phyloP scores from a whole-genome alignment of 2,797 vertebrate species.

The Ctenochaetus hawaiiensis region DNA sequence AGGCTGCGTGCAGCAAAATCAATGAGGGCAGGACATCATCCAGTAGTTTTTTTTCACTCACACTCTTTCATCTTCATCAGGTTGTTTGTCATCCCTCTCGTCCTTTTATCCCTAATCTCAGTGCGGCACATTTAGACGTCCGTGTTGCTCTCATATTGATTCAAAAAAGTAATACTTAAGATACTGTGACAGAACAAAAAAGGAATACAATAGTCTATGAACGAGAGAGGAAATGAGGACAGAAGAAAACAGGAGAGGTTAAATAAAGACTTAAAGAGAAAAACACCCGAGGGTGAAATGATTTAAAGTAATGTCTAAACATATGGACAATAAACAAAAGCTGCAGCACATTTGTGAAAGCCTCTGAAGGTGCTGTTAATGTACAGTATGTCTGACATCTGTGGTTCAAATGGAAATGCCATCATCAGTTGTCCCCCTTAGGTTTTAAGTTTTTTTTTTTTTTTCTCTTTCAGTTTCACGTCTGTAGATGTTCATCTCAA shows the following conservation, averaged over 20 bases:
- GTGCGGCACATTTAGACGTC: background rate
- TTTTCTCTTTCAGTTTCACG: no score
- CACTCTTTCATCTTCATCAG: conserved; percentile 25
- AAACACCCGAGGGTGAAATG: background rate
- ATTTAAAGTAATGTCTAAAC: conserved; percentile 7
- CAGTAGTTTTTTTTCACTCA: conserved; percentile 10
- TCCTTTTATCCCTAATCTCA: conserved; percentile 14
- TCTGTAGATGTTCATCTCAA: no score
- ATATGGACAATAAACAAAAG: background rate
- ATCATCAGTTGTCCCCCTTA: no score
- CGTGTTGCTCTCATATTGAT: conserved; percentile 30
- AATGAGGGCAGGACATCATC: conserved; percentile 23
- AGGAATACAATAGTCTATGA: background rate
- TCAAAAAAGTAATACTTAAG: background rate
- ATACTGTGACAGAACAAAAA: conserved; percentile 20
- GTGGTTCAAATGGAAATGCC: no score
- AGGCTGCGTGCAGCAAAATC: conserved; percentile 42
- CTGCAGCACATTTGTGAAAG: background rate
- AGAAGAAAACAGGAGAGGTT: background rate
- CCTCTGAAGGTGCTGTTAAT: background rate
- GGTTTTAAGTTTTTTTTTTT: no score
- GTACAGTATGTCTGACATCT: background rate
- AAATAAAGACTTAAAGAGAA: background rate
- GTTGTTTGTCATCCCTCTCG: conserved; percentile 15
- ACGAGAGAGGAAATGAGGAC: background rate